Conservation (phyloP, 2,797 vertebrate genomes). For the Poecilia velifera region DNA sequence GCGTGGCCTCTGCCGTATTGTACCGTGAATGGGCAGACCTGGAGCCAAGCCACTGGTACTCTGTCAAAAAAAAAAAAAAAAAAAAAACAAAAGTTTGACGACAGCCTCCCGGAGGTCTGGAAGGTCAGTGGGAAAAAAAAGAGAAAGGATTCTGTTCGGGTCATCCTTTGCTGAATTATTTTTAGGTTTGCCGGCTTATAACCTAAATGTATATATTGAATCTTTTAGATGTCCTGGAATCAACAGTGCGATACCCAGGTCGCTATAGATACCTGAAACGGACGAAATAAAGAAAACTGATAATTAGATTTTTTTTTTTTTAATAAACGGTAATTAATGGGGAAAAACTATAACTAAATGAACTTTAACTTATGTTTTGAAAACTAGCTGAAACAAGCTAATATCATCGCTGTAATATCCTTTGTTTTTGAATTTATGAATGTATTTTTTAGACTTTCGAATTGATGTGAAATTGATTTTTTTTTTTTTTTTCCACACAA, state of each 20-base stretch:
- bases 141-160: constrained; percentile 2
- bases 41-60: constrained; percentile 44
- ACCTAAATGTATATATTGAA: background rate
- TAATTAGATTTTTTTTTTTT: too few species aligned
- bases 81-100: constrained; percentile 30
- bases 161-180: background rate
- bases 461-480: too few species aligned
- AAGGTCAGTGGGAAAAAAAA: constrained; percentile 40
- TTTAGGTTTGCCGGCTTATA: background rate
- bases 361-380: too few species aligned
- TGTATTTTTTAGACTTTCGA: too few species aligned
- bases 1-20: constrained; percentile 41
- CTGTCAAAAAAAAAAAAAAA: constrained; percentile 20
- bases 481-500: too few species aligned
- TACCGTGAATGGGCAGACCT: constrained; percentile 50
- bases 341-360: too few species aligned
- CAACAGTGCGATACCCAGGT: background rate
- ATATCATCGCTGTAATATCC: too few species aligned
- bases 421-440: too few species aligned
- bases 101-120: constrained; percentile 39
- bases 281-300: too few species aligned
- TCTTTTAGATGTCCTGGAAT: background rate
- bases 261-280: too few species aligned
- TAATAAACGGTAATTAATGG: too few species aligned
- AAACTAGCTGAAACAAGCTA: too few species aligned